Evolutionary conservation across 2,888 invertebrate species (phyloP).

Genomic region (Brassicogethes aeneus): DNA sequence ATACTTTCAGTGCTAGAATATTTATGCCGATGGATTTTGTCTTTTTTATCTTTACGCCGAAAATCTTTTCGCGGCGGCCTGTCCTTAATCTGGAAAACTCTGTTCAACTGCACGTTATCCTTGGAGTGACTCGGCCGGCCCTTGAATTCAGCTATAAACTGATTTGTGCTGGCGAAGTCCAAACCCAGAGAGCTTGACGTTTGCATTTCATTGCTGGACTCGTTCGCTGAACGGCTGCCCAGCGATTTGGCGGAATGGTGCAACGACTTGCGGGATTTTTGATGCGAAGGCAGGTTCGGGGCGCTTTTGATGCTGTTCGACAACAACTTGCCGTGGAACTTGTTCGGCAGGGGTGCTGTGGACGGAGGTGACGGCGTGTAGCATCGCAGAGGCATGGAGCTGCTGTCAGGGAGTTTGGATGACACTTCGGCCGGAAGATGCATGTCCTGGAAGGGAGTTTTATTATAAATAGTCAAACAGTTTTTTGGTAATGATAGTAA

Average conservation of each 20-base stretch:
- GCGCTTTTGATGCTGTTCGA: conserved; percentile 77
- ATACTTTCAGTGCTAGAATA: conserved; percentile 81
- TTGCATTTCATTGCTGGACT: conserved; percentile 45
- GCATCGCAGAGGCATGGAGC: conserved; percentile 56
- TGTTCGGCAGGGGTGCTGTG: conserved; percentile 73
- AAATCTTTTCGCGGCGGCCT: conserved; percentile 52
- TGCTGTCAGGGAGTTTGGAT: conserved; percentile 46
- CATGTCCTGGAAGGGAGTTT: conserved; percentile 47
- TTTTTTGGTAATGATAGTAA: no score
- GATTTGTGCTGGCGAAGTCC: conserved; percentile 28
- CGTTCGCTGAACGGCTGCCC: conserved; percentile 51
- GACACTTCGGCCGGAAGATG: conserved; percentile 47
- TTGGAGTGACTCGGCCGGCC: conserved; percentile 44
- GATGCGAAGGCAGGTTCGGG: conserved; percentile 62
- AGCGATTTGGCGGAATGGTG: conserved; percentile 64
- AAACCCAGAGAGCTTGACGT: conserved; percentile 32
- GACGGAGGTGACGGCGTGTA: conserved; percentile 78
- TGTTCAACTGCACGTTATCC: conserved; percentile 45
- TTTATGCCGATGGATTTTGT: conserved; percentile 51
- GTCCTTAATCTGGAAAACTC: conserved; percentile 56
- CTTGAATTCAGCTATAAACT: conserved; percentile 51
- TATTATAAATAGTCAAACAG: no score
- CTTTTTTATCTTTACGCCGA: conserved; percentile 42
- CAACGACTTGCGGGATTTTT: conserved; percentile 63
- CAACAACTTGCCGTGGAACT: conserved; percentile 60